Base-by-base conservation (phyloP, 2,113 vertebrate genomes). In the Hypomesus transpacificus region DNA sequence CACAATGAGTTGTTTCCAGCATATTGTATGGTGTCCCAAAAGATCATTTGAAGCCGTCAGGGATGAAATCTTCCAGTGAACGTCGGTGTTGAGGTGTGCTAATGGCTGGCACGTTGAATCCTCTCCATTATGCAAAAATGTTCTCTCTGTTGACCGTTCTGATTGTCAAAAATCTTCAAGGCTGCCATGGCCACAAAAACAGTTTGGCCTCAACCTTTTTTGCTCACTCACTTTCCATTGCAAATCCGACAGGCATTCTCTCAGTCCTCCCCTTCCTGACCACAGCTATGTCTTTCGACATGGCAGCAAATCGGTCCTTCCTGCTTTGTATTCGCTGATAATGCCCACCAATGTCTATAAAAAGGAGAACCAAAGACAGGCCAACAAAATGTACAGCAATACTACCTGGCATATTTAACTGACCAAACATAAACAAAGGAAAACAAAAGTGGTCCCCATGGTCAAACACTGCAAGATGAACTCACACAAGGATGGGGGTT, bases 191-290 rank as follows among this genome's bases (percentile, higher is more conserved):
- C 82, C 84, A 31, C 34, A 79, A 87, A 73, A 86, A 82, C 85
- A 82, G 74, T 84, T 87, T 87, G 86, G 85, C 87, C 87, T 87
- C 85, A 77, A 83, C 75, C 75, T 82, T 84, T 85, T 87, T 28
- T 79, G 79, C 88, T 88, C 84, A 83, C 85, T 87, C 78, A 85
- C 82, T 89, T 89, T 90, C 89, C 85, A 87, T 89, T 88, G 85
- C 84, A 85, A 87, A 89, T 87, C 85, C 88, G 80, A 74, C 81
- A 87, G 84, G 85, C 86, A 86, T 87, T 84, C 84, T 88, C 76
- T 86, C 81, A 46, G 80, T 80, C 79, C 79, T 86, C 87, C 14
- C 81, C 76, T 76, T 73, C 71, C 84, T 86, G 85, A 88, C 85
- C 85, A 83, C 86, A 89, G 83, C 80, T 88, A 87, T 86, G 85